These are phyloP conservation scores for Chymomyza procnemis DNA, from an alignment of 2,888 invertebrate species.

Conservation along the genomic window DNA sequence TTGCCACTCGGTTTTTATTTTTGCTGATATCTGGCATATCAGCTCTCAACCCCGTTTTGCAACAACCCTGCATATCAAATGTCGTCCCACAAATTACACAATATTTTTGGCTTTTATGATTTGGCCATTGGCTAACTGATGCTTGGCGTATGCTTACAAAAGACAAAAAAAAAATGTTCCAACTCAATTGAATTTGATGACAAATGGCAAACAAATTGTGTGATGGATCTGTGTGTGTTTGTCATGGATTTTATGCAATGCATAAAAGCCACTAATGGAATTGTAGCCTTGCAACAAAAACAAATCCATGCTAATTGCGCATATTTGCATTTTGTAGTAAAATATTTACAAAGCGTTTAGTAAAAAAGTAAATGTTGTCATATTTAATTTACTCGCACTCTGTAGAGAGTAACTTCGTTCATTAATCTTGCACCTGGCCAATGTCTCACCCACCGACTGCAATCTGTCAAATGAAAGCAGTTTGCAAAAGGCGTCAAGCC, in stretches of 20 bases:
- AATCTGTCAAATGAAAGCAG: conserved; percentile 1
- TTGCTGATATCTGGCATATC: background rate
- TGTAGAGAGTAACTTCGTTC: background rate
- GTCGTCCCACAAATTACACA: background rate
- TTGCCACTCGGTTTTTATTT: background rate
- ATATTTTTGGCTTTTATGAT: background rate
- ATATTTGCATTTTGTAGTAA: background rate
- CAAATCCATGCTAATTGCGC: conserved; percentile 13
- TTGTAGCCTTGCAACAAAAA: background rate
- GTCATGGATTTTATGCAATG: background rate
- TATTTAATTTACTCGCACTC: background rate
- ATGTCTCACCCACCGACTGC: background rate
- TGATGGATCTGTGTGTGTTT: conserved; percentile 39
- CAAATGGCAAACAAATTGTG: conserved; percentile 50
- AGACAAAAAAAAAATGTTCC: conserved; percentile 7
- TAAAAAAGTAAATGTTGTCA: background rate
- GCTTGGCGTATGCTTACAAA: conserved; percentile 6
- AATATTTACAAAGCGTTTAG: background rate
- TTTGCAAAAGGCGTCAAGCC: conserved; percentile 2
- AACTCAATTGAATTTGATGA: conserved; percentile 53
- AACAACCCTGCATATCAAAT: background rate
- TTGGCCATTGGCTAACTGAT: background rate
- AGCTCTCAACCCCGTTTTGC: background rate
- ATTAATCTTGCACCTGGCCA: background rate
- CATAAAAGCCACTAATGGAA: background rate